A percentile compares a stretch with the other conserved stretches of the same genome.
Evolutionary conservation across 2,888 invertebrate genomes (phyloP).

Genomic region (Deilephila porcellus): DNA sequence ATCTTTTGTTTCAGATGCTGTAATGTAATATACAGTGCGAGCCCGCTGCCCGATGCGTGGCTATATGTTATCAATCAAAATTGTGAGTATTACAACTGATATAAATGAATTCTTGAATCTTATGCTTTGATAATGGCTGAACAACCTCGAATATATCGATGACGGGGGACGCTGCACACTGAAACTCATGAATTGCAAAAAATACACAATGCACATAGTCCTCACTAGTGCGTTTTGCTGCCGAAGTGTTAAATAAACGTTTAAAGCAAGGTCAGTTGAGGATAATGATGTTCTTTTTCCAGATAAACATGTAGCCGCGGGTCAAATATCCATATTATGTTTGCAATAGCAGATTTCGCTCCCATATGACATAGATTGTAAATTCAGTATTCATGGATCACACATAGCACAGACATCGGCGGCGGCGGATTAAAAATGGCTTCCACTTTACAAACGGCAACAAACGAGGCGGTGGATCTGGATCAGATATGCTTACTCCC

Average conservation of each 20-base stretch:
- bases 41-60: conserved; percentile 59
- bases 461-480: conserved; percentile 38
- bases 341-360: conserved; percentile 63
- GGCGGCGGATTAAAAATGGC: conserved; percentile 51
- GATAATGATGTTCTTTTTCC: conserved; percentile 44
- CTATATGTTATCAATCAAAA: conserved; percentile 63
- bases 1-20: conserved; percentile 66
- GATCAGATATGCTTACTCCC: conserved; percentile 41
- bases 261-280: conserved; percentile 47
- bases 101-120: conserved; percentile 25
- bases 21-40: conserved; percentile 75
- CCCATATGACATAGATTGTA: conserved; percentile 66
- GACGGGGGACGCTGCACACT: conserved; percentile 42
- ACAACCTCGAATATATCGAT: conserved; percentile 61
- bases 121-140: conserved; percentile 57
- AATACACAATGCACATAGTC: background rate
- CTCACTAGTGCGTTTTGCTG: background rate
- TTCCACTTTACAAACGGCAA: conserved; percentile 40
- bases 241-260: background rate
- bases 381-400: conserved; percentile 71
- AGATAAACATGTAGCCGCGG: conserved; percentile 74
- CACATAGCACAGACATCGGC: conserved; percentile 54
- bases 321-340: conserved; percentile 60
- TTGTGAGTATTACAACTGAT: conserved; percentile 61
- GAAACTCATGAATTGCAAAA: conserved; percentile 24